Base-by-base conservation (phyloP, 1,140 invertebrate genomes). In the Brachionus asplanchnoidis region DNA sequence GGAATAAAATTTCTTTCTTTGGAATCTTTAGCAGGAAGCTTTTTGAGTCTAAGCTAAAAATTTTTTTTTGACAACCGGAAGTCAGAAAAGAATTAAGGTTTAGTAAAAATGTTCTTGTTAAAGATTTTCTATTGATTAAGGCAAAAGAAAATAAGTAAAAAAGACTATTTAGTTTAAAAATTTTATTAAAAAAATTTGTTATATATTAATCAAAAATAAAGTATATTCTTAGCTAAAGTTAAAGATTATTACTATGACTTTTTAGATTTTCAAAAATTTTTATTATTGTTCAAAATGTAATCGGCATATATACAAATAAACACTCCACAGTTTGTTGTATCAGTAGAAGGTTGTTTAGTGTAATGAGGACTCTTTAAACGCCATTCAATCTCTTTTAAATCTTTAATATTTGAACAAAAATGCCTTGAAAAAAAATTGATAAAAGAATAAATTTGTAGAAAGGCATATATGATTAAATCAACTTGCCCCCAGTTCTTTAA, bases 271-370 rank as follows among this genome's bases (percentile, higher is more conserved):
- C 70, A 44, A 44, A 75, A 75, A 75, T 75, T 44, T 75, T 40
- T 75, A 20, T 75, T 42, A 44, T 75, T 75, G 20, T 75, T 75
- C 20, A 44, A 44, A 75, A 75, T 75, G 14, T 20, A 44, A 14
- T 75, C 70, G n/a, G 14, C 70, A 44, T 44, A 75, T 44, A 75
- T 42, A 75, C 70, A 75, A 42, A 75, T 44, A 12, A 44, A 75
- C 36, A 75, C 70, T 44, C 70, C 70, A 75, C 70, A 75, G 20
- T 75, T 75, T 75, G 70, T 75, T 75, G 70, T 75, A 75, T 75
- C 70, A 44, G 36, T 20, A n/a, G 40, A 44, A 20, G 70, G 36
- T 23, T 75, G 70, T 75, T 75, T 75, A 17, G 70, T 75, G 20
- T 44, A 75, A 75, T 75, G 36, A 44, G 70, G 70, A 75, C 70